Conservation (phyloP, 92 coral and sea anemone species). For the Epizoanthus ramosus region DNA sequence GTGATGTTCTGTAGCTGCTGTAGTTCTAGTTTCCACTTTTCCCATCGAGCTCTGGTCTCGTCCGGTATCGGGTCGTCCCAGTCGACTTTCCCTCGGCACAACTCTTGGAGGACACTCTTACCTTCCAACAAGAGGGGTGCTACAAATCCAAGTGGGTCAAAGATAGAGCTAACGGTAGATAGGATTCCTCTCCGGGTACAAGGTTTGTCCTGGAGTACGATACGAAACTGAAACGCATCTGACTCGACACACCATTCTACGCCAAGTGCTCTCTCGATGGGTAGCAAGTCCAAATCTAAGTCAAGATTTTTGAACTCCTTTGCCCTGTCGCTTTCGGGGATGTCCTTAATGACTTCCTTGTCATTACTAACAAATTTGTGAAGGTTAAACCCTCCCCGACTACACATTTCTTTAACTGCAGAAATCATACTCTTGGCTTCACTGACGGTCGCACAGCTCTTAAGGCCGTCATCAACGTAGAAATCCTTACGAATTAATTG, state of each 20-base stretch:
- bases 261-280: conserved; percentile 45
- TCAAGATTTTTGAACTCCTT: conserved; percentile 28
- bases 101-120: conserved; percentile 43
- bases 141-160: conserved; percentile 49
- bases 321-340: conserved; percentile 21
- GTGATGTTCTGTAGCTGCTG: neutral
- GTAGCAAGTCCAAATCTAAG: conserved; percentile 14
- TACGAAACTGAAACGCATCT: conserved; percentile 34
- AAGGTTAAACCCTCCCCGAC: conserved; percentile 36
- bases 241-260: conserved; percentile 49
- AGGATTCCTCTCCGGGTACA: conserved; percentile 43
- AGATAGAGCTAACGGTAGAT: conserved; percentile 43
- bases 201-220: conserved; percentile 46
- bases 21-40: conserved; percentile 20
- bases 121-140: conserved; percentile 42
- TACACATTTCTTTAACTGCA: conserved; percentile 11
- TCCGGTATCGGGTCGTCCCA: conserved; percentile 59
- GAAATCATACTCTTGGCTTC: conserved; percentile 2
- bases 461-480: conserved; percentile 63
- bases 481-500: conserved; percentile 50
- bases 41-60: conserved; percentile 13
- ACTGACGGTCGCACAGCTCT: conserved; percentile 30
- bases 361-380: conserved; percentile 26
- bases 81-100: conserved; percentile 28
- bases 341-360: conserved; percentile 21